Evolutionary conservation across 2,113 vertebrate genomes (phyloP).

Genomic region (Hippocampus guttulatus): DNA sequence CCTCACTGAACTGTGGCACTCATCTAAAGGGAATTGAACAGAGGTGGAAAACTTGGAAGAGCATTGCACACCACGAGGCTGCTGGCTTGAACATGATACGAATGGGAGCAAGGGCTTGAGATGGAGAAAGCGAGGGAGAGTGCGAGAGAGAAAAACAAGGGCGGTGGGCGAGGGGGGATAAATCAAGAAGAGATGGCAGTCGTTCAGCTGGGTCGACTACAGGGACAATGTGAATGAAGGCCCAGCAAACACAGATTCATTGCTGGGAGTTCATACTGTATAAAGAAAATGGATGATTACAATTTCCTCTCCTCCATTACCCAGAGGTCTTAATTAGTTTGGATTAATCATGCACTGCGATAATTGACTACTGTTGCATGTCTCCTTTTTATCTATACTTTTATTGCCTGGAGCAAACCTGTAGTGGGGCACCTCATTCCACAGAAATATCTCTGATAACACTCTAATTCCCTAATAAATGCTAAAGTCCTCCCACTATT

Average conservation of each 20-base stretch:
- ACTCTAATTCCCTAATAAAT: slow-evolving; percentile 57
- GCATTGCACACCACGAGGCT: neutral
- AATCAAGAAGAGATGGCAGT: slow-evolving; percentile 37
- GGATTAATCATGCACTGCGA: slow-evolving; percentile 70
- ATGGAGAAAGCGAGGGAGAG: neutral
- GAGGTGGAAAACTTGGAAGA: slow-evolving; percentile 1
- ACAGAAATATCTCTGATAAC: slow-evolving; percentile 46
- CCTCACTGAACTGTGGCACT: neutral
- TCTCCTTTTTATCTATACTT: slow-evolving; percentile 70
- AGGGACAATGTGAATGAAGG: slow-evolving; percentile 59
- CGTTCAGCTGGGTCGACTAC: slow-evolving; percentile 48
- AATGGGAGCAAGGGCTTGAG: neutral
- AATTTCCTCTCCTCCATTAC: slow-evolving; percentile 68
- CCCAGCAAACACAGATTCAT: slow-evolving; percentile 43
- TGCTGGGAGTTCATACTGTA: slow-evolving; percentile 59
- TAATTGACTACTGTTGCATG: slow-evolving; percentile 71
- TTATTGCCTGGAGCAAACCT: slow-evolving; percentile 62
- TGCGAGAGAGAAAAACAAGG: neutral
- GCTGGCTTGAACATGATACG: slow-evolving; percentile 6
- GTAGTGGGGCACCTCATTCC: slow-evolving; percentile 55
- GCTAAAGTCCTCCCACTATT: slow-evolving; percentile 18
- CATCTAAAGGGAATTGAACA: neutral
- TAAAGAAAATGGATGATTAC: slow-evolving; percentile 44
- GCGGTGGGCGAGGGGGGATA: neutral
- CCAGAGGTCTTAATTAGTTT: slow-evolving; percentile 77